phyloP scores from a whole-genome alignment of 2,888 invertebrate species.

The Drosophila prolongata region DNA sequence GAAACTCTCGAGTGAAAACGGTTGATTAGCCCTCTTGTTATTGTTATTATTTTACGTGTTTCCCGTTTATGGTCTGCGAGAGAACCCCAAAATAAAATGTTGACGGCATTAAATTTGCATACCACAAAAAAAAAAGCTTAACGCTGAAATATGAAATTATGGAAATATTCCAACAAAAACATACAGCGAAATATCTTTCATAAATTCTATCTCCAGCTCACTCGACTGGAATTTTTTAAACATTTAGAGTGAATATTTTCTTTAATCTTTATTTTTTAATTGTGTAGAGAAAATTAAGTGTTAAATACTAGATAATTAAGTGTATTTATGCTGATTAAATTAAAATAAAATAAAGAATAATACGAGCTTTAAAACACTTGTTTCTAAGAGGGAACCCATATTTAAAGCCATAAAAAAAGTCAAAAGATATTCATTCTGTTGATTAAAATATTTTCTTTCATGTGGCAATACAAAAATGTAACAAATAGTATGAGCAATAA shows the following conservation, averaged over 20 bases:
- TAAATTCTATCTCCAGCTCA: slow-evolving; percentile 29
- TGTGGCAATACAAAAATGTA: too few relatives aligned
- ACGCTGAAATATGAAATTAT: slow-evolving; percentile 44
- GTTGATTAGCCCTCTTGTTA: slow-evolving; percentile 9
- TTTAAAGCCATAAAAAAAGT: too few relatives aligned
- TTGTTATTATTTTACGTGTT: slow-evolving; percentile 17
- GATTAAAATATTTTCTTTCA: neutral
- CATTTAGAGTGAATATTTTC: slow-evolving; percentile 19
- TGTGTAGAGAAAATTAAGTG: too few relatives aligned
- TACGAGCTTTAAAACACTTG: neutral
- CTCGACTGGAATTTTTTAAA: slow-evolving; percentile 25
- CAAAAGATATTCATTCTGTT: too few relatives aligned
- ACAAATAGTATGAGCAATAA: too few relatives aligned
- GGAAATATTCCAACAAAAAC: slow-evolving; percentile 44
- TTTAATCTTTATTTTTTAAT: too few relatives aligned
- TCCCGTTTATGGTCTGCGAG: slow-evolving; percentile 29
- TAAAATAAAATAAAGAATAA: neutral
- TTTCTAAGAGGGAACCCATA: neutral
- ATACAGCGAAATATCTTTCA: slow-evolving; percentile 41
- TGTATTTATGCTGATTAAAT: neutral
- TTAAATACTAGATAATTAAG: neutral
- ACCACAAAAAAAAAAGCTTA: slow-evolving; percentile 26
- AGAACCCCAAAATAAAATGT: slow-evolving; percentile 47
- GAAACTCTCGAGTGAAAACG: slow-evolving; percentile 33
- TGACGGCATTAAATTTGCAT: slow-evolving; percentile 49